A percentile compares a stretch with the other conserved stretches of the same genome.
Evolutionary conservation across 37 sponge, comb jelly and placozoan genomes (phyloP).

Genomic region (Geodia barretti): DNA sequence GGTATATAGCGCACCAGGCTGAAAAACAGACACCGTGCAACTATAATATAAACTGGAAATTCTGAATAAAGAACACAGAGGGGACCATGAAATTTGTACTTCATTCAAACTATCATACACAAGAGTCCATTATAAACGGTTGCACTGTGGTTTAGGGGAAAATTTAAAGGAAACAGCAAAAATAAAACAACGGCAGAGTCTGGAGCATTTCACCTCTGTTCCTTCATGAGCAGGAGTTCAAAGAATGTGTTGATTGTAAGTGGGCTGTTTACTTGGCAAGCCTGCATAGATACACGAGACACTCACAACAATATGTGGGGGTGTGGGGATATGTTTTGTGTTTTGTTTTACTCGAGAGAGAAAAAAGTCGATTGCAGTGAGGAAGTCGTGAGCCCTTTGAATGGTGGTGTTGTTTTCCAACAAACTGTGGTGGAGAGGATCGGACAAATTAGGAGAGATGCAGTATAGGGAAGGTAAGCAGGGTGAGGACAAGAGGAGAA

Average conservation of each 20-base stretch:
- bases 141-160: too few relatives aligned
- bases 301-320: neutral
- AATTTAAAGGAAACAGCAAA: too few relatives aligned
- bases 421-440: neutral
- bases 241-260: neutral
- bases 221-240: neutral
- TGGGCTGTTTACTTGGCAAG: neutral
- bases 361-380: neutral
- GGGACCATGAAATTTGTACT: too few relatives aligned
- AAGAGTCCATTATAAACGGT: too few relatives aligned
- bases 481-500: neutral
- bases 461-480: neutral
- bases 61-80: too few relatives aligned
- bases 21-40: too few relatives aligned
- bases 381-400: neutral
- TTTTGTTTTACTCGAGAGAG: neutral
- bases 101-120: too few relatives aligned
- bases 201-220: neutral
- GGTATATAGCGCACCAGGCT: too few relatives aligned
- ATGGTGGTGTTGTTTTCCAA: neutral
- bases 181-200: neutral
- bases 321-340: neutral
- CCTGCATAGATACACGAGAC: neutral
- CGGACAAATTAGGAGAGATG: too few relatives aligned
- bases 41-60: too few relatives aligned